Conservation (phyloP, 2,797 vertebrate genomes). For the Helarctos malayanus region DNA sequence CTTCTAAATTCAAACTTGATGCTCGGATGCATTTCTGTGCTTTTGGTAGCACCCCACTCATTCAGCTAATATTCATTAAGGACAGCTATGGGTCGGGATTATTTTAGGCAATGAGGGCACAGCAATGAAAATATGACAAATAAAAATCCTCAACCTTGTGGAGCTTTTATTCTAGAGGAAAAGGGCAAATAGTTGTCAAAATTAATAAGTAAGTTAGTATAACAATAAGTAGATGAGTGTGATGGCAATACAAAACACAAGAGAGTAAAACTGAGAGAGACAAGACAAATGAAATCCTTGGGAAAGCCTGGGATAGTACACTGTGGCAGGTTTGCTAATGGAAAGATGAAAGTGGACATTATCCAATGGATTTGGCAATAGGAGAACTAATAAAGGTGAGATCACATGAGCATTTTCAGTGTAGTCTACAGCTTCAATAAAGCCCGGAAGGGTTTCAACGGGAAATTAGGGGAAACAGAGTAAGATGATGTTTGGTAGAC, state of each 20-base stretch:
- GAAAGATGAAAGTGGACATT: neutral
- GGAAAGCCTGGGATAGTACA: neutral
- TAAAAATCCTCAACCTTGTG: neutral
- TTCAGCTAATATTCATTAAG: neutral
- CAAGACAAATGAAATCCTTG: neutral
- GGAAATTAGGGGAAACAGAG: too few relatives aligned
- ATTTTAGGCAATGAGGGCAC: neutral
- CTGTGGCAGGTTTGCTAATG: neutral
- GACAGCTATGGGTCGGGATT: neutral
- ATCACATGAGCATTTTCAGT: neutral
- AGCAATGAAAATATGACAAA: neutral
- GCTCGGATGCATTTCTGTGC: neutral
- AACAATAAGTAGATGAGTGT: neutral
- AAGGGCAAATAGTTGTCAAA: neutral
- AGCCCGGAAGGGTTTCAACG: neutral
- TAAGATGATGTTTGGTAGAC: neutral
- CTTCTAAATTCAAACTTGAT: neutral
- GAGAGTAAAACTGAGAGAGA: neutral
- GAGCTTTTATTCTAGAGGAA: neutral
- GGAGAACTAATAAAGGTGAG: neutral
- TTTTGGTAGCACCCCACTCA: neutral
- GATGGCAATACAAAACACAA: neutral
- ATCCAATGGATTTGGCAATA: neutral
- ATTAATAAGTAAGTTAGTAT: neutral
- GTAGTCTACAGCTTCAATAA: neutral